phyloP scores from a whole-genome alignment of 2,797 vertebrate genomes.

The Argyrosomus regius region DNA sequence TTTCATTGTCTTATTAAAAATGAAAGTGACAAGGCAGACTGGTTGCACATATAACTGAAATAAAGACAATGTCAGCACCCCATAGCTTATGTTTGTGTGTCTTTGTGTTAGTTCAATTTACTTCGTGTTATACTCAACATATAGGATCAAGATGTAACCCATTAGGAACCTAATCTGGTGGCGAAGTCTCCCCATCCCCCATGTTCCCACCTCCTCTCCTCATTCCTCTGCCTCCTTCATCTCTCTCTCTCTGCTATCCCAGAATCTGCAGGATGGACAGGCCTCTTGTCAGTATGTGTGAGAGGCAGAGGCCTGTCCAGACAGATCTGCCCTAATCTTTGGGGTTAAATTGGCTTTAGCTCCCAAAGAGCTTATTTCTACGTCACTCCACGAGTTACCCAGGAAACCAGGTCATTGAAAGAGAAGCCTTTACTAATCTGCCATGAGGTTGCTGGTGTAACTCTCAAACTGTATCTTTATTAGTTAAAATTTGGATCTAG shows the following conservation, averaged over 20 bases:
- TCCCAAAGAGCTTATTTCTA: conserved; percentile 88
- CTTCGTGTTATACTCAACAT: neutral
- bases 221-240: conserved; percentile 13
- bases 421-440: conserved; percentile 78
- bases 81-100: conserved; percentile 46
- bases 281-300: conserved; percentile 31
- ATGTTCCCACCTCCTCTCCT: neutral
- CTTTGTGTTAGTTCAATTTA: conserved; percentile 31
- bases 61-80: conserved; percentile 80
- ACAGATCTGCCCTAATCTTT: conserved; percentile 87
- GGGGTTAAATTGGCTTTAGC: conserved; percentile 88
- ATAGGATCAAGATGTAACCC: neutral
- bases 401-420: conserved; percentile 84
- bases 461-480: conserved; percentile 38
- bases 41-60: conserved; percentile 76
- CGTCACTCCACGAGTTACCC: conserved; percentile 79
- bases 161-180: conserved; percentile 22
- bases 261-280: conserved; percentile 25
- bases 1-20: conserved; percentile 66
- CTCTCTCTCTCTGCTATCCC: conserved; percentile 10
- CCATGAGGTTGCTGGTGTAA: conserved; percentile 48
- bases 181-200: conserved; percentile 11
- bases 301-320: conserved; percentile 70
- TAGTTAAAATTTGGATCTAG: conserved; percentile 27
- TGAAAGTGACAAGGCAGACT: conserved; percentile 62